phyloP scores from a whole-genome alignment of 1,140 invertebrate genomes.

The Euborellia annulipes region DNA sequence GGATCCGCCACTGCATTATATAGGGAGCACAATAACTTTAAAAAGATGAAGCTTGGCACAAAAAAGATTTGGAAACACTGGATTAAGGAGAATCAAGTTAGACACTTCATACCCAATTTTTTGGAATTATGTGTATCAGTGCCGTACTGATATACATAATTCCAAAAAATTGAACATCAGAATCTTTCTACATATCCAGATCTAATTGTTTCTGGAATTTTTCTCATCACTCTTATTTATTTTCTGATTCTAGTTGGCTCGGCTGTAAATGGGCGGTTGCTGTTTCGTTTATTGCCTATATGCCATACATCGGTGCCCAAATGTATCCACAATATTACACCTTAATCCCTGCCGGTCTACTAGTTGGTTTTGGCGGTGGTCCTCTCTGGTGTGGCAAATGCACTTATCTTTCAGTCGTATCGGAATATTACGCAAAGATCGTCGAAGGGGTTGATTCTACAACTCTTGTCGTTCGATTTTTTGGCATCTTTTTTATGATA shows the following conservation, averaged over 20 bases:
- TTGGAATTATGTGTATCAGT: no score
- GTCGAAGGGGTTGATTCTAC: slow-evolving; percentile 42
- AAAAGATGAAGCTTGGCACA: no score
- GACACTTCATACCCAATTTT: no score
- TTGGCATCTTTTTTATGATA: slow-evolving; percentile 84
- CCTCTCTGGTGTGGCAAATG: slow-evolving; percentile 84
- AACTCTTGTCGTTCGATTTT: slow-evolving; percentile 64
- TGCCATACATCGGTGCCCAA: slow-evolving; percentile 73
- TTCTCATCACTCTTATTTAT: neutral
- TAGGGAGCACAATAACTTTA: no score
- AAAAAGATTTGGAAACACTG: no score
- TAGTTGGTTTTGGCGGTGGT: slow-evolving; percentile 71
- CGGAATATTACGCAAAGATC: slow-evolving; percentile 50
- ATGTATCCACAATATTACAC: slow-evolving; percentile 70
- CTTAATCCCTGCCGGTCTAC: slow-evolving; percentile 68
- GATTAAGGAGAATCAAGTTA: no score
- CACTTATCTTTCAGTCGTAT: slow-evolving; percentile 67
- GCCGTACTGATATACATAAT: neutral
- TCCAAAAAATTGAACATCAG: no score
- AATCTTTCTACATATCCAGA: no score
- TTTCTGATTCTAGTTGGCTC: slow-evolving; percentile 42
- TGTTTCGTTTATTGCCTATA: slow-evolving; percentile 67
- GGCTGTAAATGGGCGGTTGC: slow-evolving; percentile 79
- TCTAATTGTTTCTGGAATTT: neutral
- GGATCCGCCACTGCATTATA: no score